Percentiles rank a stretch among this genome's conserved stretches.
Evolutionary conservation across 2,888 invertebrate genomes (phyloP).

Genomic region (Drosophila quasianomalipes): DNA sequence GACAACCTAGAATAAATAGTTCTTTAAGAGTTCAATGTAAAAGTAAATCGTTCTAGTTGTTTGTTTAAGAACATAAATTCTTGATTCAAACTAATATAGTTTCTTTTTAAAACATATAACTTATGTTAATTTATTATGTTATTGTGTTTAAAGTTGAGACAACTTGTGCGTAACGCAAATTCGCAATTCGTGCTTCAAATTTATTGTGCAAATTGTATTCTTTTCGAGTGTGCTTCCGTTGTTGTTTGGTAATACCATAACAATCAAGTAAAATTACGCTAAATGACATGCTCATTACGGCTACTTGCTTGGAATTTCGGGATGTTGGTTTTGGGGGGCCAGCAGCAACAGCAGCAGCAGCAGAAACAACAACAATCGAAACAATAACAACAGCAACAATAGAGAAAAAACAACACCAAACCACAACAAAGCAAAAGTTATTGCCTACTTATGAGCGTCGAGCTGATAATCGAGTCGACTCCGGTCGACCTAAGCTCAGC

Average conservation of each 20-base stretch:
- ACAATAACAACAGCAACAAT: conserved; percentile 29
- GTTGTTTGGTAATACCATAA: conserved; percentile 72
- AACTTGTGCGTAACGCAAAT: background rate
- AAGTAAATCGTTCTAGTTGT: background rate
- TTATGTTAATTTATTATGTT: background rate
- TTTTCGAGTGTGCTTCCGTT: conserved; percentile 13
- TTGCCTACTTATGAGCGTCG: conserved; percentile 76
- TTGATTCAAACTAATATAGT: background rate
- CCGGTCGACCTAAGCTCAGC: conserved; percentile 39
- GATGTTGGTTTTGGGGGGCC: background rate
- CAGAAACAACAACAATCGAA: conserved; percentile 2
- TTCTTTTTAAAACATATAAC: background rate
- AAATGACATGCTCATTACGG: conserved; percentile 79
- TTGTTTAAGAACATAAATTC: background rate
- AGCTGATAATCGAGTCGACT: conserved; percentile 38
- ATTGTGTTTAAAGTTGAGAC: background rate
- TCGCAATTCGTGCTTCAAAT: background rate
- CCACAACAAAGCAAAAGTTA: conserved; percentile 72
- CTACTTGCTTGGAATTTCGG: conserved; percentile 41
- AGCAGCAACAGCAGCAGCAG: background rate
- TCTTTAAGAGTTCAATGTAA: background rate
- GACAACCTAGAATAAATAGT: background rate
- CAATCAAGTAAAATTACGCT: conserved; percentile 78
- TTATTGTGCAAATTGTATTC: background rate
- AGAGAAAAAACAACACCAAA: conserved; percentile 37